Conservation (phyloP, 2,797 vertebrate genomes). For the Anomalospiza imberbis region DNA sequence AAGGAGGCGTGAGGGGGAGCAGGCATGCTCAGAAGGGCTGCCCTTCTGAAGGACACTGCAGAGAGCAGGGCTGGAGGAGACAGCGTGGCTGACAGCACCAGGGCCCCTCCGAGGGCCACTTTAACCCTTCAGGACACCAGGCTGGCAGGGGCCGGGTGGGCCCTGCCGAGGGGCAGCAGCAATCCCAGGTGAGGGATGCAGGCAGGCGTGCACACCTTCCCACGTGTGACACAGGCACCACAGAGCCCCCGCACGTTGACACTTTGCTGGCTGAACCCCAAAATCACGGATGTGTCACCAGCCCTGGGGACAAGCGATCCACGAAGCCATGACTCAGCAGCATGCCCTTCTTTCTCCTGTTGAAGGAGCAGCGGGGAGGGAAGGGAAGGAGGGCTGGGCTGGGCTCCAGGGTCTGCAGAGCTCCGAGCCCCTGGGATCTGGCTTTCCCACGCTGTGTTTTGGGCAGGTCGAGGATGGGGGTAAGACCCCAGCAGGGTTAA, state of each 20-base stretch:
- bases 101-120: neutral
- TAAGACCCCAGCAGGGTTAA: neutral
- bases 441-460: neutral
- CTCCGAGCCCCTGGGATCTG: neutral
- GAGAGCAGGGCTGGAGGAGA: conserved; percentile 16
- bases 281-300: neutral
- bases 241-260: fast-evolving
- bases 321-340: neutral
- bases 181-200: neutral
- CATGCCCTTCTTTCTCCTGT: fast-evolving
- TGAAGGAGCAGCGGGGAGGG: neutral
- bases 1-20: neutral
- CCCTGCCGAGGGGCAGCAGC: neutral
- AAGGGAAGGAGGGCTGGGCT: neutral
- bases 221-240: fast-evolving
- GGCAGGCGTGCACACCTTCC: neutral
- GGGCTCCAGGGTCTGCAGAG: neutral
- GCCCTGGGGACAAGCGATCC: neutral
- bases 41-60: conserved; percentile 72
- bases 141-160: neutral
- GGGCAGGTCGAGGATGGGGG: fast-evolving
- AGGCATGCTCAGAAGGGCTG: conserved; percentile 62
- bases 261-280: neutral
- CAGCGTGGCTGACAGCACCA: neutral
- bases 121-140: neutral